Conservation (phyloP, 2,797 vertebrate genomes). For the Acridotheres tristis region DNA sequence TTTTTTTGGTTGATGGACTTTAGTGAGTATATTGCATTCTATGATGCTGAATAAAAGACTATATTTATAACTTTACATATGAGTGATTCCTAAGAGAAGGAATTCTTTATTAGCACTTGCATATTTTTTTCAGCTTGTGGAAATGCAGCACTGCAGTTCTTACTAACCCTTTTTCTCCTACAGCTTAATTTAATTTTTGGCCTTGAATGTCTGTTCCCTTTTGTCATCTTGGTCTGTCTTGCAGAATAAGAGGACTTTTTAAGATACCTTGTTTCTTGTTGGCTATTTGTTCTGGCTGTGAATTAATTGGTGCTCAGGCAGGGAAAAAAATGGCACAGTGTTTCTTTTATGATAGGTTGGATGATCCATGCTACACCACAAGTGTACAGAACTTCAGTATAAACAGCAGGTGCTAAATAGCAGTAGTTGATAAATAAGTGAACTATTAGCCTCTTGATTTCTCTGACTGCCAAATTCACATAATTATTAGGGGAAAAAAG, state of each 20-base stretch:
- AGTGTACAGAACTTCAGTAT: background rate
- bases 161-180: background rate
- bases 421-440: background rate
- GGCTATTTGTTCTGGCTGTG: background rate
- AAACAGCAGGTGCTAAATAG: background rate
- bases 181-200: background rate
- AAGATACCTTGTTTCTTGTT: background rate
- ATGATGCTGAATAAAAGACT: background rate
- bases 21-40: background rate
- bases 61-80: background rate
- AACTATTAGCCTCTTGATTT: background rate
- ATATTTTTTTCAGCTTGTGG: background rate
- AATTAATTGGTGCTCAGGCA: background rate
- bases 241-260: background rate
- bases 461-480: background rate
- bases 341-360: background rate
- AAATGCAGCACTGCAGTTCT: background rate
- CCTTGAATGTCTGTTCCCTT: background rate
- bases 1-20: background rate
- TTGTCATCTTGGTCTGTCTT: background rate
- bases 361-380: background rate
- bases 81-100: background rate
- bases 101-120: background rate
- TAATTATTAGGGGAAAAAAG: background rate
- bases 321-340: fast-evolving